phyloP scores from a whole-genome alignment of 2,888 invertebrate genomes.

The Copidosoma aretas region DNA sequence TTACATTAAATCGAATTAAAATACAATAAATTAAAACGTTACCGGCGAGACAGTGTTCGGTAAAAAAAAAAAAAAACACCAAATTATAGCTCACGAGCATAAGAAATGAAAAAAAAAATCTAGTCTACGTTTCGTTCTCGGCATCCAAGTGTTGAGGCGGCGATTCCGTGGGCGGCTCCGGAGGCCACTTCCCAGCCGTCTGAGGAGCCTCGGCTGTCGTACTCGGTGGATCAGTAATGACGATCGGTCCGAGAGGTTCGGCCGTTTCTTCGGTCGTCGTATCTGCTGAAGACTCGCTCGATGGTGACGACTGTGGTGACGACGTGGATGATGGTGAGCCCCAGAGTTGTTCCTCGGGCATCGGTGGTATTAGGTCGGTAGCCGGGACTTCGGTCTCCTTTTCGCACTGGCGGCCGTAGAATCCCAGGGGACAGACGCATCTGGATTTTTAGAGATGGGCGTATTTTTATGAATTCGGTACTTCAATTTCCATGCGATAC shows the following conservation, averaged over 20 bases:
- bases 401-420: constrained; percentile 80
- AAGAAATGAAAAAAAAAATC: background rate
- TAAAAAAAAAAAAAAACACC: constrained; percentile 3
- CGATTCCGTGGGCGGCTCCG: constrained; percentile 54
- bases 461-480: too few relatives aligned
- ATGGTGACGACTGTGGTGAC: background rate
- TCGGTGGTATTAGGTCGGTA: constrained; percentile 53
- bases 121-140: constrained; percentile 56
- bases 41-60: background rate
- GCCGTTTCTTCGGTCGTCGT: constrained; percentile 39
- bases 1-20: too few relatives aligned
- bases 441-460: constrained; percentile 58
- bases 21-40: background rate
- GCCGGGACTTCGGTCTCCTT: constrained; percentile 59
- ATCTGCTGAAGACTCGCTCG: background rate
- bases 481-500: too few relatives aligned
- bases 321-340: background rate
- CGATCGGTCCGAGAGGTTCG: constrained; percentile 55
- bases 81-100: background rate
- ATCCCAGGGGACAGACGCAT: constrained; percentile 78
- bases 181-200: constrained; percentile 60
- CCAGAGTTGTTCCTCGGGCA: constrained; percentile 39
- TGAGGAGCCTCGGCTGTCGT: constrained; percentile 52
- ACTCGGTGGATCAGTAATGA: constrained; percentile 54
- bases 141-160: constrained; percentile 53